Conservation (phyloP, 2,113 vertebrate species). For the Centropus bengalensis region DNA sequence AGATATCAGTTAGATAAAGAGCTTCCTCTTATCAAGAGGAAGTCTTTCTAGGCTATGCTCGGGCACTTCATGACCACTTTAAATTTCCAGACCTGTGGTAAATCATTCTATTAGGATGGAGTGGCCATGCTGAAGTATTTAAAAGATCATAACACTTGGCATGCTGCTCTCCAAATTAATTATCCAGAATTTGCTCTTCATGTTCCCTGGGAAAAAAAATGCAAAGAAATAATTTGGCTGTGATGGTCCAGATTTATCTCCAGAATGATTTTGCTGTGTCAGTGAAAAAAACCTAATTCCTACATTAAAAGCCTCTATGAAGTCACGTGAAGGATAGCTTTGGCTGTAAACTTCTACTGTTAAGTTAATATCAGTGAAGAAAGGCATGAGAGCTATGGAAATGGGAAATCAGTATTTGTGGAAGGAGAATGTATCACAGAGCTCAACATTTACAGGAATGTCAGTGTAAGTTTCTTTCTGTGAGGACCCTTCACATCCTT, state of each 20-base stretch:
- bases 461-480: neutral
- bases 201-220: fast-evolving
- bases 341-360: neutral
- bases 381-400: neutral
- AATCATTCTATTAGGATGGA: neutral
- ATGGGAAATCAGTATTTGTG: neutral
- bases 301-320: neutral
- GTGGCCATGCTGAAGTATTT: neutral
- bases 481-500: neutral
- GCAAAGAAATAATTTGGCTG: neutral
- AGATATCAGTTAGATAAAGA: neutral
- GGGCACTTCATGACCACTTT: neutral
- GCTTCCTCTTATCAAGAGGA: neutral
- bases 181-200: neutral
- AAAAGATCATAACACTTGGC: neutral
- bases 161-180: neutral
- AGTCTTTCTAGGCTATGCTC: neutral
- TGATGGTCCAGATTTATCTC: neutral
- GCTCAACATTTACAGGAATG: neutral
- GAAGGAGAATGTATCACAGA: neutral
- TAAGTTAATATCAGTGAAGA: neutral
- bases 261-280: neutral
- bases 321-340: neutral
- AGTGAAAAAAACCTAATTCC: neutral
- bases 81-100: neutral